These are phyloP conservation scores for Geophilus truncorum DNA, from an alignment of 2,888 invertebrate genomes.

Conservation along the genomic window DNA sequence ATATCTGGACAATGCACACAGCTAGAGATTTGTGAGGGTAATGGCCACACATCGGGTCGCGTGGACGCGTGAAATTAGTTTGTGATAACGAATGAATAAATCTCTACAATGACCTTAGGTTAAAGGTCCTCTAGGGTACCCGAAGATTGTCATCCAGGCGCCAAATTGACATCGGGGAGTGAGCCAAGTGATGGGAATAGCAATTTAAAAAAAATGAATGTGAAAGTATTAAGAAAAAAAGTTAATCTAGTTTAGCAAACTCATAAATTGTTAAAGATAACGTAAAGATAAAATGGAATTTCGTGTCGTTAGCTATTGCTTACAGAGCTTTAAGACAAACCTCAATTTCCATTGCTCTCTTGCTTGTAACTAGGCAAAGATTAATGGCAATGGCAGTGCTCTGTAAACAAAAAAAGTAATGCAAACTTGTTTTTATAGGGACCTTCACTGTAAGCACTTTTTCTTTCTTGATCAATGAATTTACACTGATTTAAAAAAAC, in stretches of 20 bases:
- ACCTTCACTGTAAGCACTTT: too few relatives aligned
- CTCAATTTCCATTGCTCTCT: too few relatives aligned
- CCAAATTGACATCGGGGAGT: neutral
- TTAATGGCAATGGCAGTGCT: too few relatives aligned
- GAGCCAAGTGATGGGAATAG: neutral
- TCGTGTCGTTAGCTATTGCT: neutral
- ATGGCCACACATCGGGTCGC: neutral
- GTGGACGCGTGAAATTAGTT: constrained; percentile 16
- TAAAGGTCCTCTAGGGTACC: neutral
- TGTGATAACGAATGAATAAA: constrained; percentile 16
- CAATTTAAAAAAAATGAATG: neutral
- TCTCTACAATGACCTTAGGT: neutral
- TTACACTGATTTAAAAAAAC: too few relatives aligned
- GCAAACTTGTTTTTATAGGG: too few relatives aligned
- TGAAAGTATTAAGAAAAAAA: neutral
- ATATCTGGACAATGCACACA: neutral
- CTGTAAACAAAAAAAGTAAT: too few relatives aligned
- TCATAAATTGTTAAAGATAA: neutral
- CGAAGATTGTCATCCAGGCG: neutral
- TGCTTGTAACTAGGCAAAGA: too few relatives aligned
- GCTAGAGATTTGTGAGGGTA: neutral
- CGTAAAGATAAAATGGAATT: neutral
- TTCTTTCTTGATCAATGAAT: too few relatives aligned
- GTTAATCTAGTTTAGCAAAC: neutral
- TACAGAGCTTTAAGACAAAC: neutral